Conservation (phyloP, 2,888 invertebrate genomes). For the Tipula confusa region DNA sequence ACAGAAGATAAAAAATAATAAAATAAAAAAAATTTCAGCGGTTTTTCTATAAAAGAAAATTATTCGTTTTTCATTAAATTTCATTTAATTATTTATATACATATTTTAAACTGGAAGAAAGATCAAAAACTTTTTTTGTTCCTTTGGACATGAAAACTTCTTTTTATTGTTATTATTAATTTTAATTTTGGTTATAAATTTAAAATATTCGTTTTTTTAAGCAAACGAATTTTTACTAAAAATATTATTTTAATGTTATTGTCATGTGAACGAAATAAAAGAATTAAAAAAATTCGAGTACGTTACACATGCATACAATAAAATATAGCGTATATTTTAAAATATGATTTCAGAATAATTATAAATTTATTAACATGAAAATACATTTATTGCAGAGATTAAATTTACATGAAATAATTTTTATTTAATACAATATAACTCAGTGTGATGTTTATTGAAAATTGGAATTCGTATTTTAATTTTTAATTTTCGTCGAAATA, state of each 20-base stretch:
- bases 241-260: not conserved
- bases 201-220: not conserved
- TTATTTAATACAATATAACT: not conserved
- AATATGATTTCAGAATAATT: not conserved
- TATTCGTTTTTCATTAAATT: not conserved
- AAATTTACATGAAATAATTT: not conserved
- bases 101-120: not conserved
- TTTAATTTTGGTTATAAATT: not conserved
- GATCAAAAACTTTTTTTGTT: not conserved
- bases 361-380: constrained; percentile 3
- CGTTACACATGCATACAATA: not conserved
- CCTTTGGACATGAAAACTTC: not conserved
- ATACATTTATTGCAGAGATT: not conserved
- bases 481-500: not conserved
- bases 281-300: not conserved
- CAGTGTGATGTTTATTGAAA: not conserved
- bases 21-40: not conserved
- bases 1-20: not conserved
- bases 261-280: not conserved
- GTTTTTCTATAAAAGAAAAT: not conserved
- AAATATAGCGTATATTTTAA: too few relatives aligned
- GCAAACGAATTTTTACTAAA: too few relatives aligned
- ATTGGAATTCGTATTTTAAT: not conserved
- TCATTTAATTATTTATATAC: not conserved
- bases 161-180: not conserved